These are phyloP conservation scores for Artibeus lituratus DNA, from an alignment of 2,797 vertebrate species.

Conservation along the genomic window DNA sequence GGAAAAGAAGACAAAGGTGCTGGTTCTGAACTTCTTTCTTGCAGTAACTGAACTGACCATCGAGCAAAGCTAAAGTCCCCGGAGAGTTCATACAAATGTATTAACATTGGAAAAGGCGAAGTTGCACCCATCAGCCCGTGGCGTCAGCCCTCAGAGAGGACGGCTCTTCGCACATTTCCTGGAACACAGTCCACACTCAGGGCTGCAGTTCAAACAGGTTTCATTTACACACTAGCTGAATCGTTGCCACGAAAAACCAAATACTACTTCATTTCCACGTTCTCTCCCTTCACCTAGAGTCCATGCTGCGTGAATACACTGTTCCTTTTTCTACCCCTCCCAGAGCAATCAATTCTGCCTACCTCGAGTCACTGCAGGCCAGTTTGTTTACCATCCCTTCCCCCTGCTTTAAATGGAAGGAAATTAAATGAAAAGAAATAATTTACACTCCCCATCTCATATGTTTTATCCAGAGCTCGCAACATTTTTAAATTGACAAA, in stretches of 20 bases:
- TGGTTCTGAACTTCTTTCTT: not conserved
- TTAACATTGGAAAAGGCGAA: not conserved
- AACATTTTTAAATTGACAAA: not conserved
- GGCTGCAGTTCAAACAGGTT: not conserved
- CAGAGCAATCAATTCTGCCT: not conserved
- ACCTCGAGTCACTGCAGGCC: not conserved
- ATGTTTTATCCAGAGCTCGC: not conserved
- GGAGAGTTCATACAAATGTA: not conserved
- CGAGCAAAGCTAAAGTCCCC: not conserved
- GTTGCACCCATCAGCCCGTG: fast-evolving
- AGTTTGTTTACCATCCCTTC: not conserved
- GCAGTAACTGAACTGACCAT: not conserved
- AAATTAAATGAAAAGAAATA: constrained; percentile 50
- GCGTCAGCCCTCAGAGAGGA: not conserved
- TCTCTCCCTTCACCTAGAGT: constrained; percentile 8
- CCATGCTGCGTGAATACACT: not conserved
- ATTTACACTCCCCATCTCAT: not conserved
- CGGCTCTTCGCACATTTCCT: not conserved
- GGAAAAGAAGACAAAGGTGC: not conserved
- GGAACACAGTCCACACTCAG: not conserved
- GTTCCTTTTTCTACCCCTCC: not conserved
- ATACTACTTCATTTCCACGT: not conserved
- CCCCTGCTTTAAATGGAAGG: constrained; percentile 21
- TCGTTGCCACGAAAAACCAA: not conserved
- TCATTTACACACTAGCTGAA: not conserved